Conservation (phyloP, 2,113 vertebrate species). For the Pachypanchax playfairii region DNA sequence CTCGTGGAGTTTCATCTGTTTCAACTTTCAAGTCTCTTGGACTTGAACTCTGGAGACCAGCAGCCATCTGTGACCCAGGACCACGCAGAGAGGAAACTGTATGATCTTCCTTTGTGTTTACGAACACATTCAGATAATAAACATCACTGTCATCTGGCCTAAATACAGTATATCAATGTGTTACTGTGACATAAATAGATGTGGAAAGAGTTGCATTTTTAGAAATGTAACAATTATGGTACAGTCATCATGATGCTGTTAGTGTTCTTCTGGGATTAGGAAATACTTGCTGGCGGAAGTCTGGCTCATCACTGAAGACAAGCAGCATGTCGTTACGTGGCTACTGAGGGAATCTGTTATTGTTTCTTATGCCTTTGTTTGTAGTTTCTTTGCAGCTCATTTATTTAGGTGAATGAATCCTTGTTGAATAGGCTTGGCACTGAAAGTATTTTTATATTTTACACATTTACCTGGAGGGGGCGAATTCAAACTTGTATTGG, state of each 20-base stretch:
- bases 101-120: not conserved
- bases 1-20: conserved; percentile 26
- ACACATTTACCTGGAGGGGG: too few relatives aligned
- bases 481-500: too few relatives aligned
- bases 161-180: conserved; percentile 7
- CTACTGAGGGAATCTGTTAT: too few relatives aligned
- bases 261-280: conserved; percentile 14
- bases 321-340: too few relatives aligned
- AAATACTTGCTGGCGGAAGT: conserved; percentile 35
- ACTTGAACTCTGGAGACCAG: conserved; percentile 26
- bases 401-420: too few relatives aligned
- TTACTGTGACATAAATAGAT: conserved; percentile 2
- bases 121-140: conserved; percentile 8
- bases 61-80: conserved; percentile 11
- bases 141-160: not conserved
- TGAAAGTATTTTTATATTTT: too few relatives aligned
- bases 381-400: too few relatives aligned
- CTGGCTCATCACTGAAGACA: conserved; percentile 29
- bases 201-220: too few relatives aligned
- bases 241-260: conserved; percentile 7
- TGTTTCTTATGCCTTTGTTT: too few relatives aligned
- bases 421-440: too few relatives aligned
- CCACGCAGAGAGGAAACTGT: conserved; percentile 13
- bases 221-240: too few relatives aligned
- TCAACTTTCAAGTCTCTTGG: conserved; percentile 22